Evolutionary conservation across 1,140 invertebrate species (phyloP), one percentile per base, ranked within the genome.

Genomic region (Macrocentrus cingulum): DNA sequence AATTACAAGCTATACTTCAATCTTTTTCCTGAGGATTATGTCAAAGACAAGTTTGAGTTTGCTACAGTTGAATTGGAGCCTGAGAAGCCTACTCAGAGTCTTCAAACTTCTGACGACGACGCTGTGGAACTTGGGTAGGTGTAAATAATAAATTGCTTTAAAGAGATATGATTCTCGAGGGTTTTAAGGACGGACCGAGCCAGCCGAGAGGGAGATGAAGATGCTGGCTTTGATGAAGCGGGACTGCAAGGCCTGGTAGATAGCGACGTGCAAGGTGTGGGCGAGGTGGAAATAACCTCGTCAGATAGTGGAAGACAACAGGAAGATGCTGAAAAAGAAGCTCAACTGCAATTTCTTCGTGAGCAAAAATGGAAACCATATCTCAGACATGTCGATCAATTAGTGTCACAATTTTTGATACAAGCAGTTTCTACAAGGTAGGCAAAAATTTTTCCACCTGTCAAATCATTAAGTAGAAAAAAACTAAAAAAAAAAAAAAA

Each of bases 1-100:
- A 91, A 91, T 72, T 84, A 85, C 59, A 77, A 81, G 42, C 68
- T 88, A 1, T 85, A 87, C 58, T 83, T 85, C 34, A 77, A 83
- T 36, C 69, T 81, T 2, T 67, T 76, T n/a, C 70, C 73, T 1
- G 68, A 78, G 0, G 62, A 63, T 45, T 72, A 71, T 15, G 56
- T 67, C 1, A 67, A 63, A 55, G 66, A 74, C 5, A 67, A 70
- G 5, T 53, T 56, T 9, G 61, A 73, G 20, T 53, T 63, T 16
- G 50, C 59, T 1, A 56, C 6, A 1, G 29, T 19, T 13, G 39
- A 58, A 19, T 36, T 32, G 1, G 5, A 51, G 22, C 19, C 8
- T 29, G 9, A 36, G 44, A 50, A 48, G 3, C 1, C 25, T 9
- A 3, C 1, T 13, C 57, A 56, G 29, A 56, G 62, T n/a, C n/a